Conservation (phyloP, 2,113 vertebrate species). For the Rhadina sibilatrix region DNA sequence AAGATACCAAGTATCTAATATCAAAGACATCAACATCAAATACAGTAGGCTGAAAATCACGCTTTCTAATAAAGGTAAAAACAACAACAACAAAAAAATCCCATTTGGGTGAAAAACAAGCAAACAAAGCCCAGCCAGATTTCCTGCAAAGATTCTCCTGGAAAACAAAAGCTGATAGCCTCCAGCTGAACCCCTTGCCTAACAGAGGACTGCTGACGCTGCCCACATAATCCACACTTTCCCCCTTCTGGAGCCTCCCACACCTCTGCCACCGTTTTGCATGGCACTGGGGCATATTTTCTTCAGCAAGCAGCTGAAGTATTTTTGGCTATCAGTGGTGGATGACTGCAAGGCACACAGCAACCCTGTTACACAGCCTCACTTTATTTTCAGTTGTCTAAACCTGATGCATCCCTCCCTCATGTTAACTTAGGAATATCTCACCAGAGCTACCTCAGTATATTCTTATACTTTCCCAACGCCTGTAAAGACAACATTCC, state of each 20-base stretch:
- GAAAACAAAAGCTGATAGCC: neutral
- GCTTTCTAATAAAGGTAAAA: neutral
- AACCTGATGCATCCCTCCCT: neutral
- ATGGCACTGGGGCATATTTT: neutral
- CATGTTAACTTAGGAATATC: neutral
- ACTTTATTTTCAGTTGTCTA: constrained; percentile 6
- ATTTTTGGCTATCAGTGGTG: neutral
- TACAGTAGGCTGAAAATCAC: neutral
- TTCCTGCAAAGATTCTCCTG: neutral
- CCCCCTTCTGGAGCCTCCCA: neutral
- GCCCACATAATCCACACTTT: neutral
- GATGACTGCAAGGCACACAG: neutral
- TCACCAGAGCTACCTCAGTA: neutral
- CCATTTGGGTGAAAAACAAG: neutral
- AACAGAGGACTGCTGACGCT: neutral
- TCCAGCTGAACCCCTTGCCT: neutral
- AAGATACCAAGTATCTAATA: neutral
- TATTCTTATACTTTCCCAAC: neutral
- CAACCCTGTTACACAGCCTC: neutral
- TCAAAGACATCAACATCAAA: neutral
- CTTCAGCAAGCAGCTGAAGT: neutral
- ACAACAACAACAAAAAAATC: neutral
- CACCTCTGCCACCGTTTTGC: neutral
- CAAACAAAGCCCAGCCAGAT: neutral
- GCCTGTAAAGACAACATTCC: neutral